Evolutionary conservation across 2,888 invertebrate genomes (phyloP).

Genomic region (Osedax frankpressi): DNA sequence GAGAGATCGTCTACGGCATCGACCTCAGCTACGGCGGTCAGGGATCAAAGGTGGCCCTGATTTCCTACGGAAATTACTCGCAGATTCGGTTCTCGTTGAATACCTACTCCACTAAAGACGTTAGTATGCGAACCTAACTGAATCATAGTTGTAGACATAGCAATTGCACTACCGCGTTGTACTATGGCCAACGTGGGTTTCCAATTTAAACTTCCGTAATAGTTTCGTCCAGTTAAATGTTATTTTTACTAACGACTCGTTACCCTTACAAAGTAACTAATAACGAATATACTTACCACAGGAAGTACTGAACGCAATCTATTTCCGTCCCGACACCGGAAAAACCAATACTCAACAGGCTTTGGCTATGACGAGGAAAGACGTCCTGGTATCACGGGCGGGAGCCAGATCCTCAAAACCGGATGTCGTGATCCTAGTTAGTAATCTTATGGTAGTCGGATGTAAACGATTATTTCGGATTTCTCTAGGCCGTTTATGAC

Average conservation of each 20-base stretch:
- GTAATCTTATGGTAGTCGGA: too few species aligned
- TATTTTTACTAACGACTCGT: too few species aligned
- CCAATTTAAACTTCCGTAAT: too few species aligned
- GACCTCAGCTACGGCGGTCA: slow-evolving; percentile 30
- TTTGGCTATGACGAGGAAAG: slow-evolving; percentile 1
- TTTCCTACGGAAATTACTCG: slow-evolving; percentile 31
- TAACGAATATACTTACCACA: too few species aligned
- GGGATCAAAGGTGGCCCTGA: slow-evolving; percentile 33
- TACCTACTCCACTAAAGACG: slow-evolving; percentile 5
- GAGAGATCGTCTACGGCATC: slow-evolving; percentile 32
- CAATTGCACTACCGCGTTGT: too few species aligned
- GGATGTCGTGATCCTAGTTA: not conserved
- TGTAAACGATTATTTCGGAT: too few species aligned
- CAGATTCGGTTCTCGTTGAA: slow-evolving; percentile 27
- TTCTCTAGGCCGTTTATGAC: too few species aligned
- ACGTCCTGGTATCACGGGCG: not conserved
- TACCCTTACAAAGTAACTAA: too few species aligned
- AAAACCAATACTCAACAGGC: not conserved
- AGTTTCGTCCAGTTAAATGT: too few species aligned
- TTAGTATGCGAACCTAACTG: too few species aligned
- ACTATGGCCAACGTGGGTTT: too few species aligned
- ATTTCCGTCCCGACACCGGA: slow-evolving; percentile 4
- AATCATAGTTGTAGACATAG: too few species aligned
- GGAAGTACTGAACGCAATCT: not conserved
- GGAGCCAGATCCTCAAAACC: slow-evolving; percentile 1